Evolutionary conservation across 2,797 vertebrate genomes (phyloP), one percentile per base, ranked within the genome.

Genomic region (Notolepis coatsorum): DNA sequence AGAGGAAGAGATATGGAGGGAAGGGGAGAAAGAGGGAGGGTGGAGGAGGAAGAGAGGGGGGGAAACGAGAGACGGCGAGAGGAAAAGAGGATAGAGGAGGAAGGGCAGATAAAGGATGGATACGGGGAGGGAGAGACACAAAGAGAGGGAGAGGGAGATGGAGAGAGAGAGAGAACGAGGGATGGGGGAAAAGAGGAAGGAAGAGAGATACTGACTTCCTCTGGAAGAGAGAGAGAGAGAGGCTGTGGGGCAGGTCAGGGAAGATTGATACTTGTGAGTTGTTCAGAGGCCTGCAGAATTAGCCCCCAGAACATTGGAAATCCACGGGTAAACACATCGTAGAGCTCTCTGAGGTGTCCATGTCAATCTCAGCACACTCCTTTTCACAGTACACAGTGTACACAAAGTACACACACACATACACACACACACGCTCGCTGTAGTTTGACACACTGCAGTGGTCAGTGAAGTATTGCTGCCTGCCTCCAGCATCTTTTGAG

Each of bases 221-320:
- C 12, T 20, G 56, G 21, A 21, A 66, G 68, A 61, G 60, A 71
- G 38, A 58, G 57, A 77, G 58, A 24, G 51, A n/a, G 43, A 48
- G 30, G 65, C 82, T 84, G 66, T 45, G 45, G 76, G 70, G 69
- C 81, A 71, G 86, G 82, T 87, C 86, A 80, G 69, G 24, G 64
- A 81, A 88, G 88, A 91, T 90, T 91, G 88, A 91, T 90, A 88
- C 75, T 64, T 75, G 77, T 57, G 75, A 84, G 74, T n/a, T 79
- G 74, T 80, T 66, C 80, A 55, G 71, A 83, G 59, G 72, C 65
- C 71, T 61, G 71, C 70, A 71, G 80, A 86, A 89, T 91, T 89
- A 91, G 85, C 83, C 76, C 63, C 49, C 31, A 65, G 77, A 86
- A 81, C 64, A 66, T 61, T 81, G 62, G 61, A 82, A 85, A 88